These are phyloP conservation scores for Andrena bucephala DNA, from an alignment of 2,888 invertebrate species.

Conservation along the genomic window DNA sequence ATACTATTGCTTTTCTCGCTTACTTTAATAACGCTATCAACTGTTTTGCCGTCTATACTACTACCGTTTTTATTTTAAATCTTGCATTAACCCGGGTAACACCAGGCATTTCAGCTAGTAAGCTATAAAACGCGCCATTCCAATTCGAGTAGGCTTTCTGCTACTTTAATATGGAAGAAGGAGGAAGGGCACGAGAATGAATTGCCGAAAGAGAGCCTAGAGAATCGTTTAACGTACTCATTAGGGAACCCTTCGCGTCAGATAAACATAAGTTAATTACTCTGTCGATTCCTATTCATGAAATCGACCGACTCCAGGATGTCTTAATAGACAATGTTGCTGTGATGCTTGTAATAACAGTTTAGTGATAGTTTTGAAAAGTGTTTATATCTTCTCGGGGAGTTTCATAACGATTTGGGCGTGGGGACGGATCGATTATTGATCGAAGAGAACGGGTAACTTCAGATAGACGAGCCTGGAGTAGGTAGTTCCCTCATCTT, in stretches of 20 bases:
- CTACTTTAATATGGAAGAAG: neutral
- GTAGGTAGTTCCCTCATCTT: neutral
- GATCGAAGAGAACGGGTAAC: constrained; percentile 41
- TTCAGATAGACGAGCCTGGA: constrained; percentile 35
- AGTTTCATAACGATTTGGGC: constrained; percentile 68
- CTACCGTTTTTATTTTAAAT: too few species aligned
- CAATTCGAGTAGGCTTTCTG: constrained; percentile 39
- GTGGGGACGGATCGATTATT: constrained; percentile 65
- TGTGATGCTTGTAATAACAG: constrained; percentile 46
- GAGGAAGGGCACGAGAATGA: neutral
- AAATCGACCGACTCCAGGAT: neutral
- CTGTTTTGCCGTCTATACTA: too few species aligned
- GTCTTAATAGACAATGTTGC: constrained; percentile 20
- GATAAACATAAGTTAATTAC: constrained; percentile 68
- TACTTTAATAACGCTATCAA: too few species aligned
- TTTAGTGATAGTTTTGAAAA: constrained; percentile 50
- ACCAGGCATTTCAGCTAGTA: neutral
- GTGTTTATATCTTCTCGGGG: constrained; percentile 38
- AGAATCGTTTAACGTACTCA: constrained; percentile 59
- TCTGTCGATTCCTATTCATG: constrained; percentile 11
- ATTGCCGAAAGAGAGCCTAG: constrained; percentile 1
- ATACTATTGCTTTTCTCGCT: too few species aligned
- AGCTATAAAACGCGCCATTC: constrained; percentile 51
- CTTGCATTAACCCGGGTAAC: too few species aligned
- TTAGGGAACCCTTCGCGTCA: constrained; percentile 52